A percentile compares a stretch with the other conserved stretches of the same genome.
phyloP scores from a whole-genome alignment of 2,113 vertebrate species.

The Seriola dumerili region DNA sequence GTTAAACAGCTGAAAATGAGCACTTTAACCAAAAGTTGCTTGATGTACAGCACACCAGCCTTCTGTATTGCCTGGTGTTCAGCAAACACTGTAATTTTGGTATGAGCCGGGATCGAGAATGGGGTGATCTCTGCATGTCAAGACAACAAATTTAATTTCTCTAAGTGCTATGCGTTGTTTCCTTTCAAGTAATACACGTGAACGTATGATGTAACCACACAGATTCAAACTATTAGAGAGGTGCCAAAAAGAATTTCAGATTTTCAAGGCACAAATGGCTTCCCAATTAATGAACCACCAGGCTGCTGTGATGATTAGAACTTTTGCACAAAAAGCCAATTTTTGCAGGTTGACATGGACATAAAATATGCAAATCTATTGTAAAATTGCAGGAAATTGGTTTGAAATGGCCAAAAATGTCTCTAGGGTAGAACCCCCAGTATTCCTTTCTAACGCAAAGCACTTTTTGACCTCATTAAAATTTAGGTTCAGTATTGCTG shows the following conservation, averaged over 20 bases:
- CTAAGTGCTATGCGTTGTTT: background rate
- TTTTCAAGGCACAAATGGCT: constrained; percentile 34
- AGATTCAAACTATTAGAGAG: constrained; percentile 14
- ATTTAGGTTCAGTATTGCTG: constrained; percentile 48
- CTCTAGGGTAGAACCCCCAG: constrained; percentile 31
- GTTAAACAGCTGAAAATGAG: background rate
- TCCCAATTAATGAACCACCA: constrained; percentile 33
- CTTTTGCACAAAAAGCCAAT: constrained; percentile 45
- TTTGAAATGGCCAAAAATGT: constrained; percentile 62
- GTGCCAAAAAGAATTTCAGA: constrained; percentile 10
- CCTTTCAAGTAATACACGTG: background rate
- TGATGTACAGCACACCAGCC: background rate
- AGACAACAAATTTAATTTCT: background rate
- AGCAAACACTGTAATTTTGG: background rate
- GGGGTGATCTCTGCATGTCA: background rate
- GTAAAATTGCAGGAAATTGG: constrained; percentile 59
- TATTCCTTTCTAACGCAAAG: constrained; percentile 34
- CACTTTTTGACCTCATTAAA: constrained; percentile 73
- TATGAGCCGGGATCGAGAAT: background rate
- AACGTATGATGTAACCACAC: constrained; percentile 10
- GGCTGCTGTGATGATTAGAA: constrained; percentile 42
- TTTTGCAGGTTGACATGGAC: constrained; percentile 39
- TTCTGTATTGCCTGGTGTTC: background rate
- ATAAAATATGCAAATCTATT: constrained; percentile 61
- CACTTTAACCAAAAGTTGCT: background rate